These are phyloP conservation scores for Heteromormyrus szaboi DNA, from an alignment of 2,797 vertebrate species.

Conservation along the genomic window DNA sequence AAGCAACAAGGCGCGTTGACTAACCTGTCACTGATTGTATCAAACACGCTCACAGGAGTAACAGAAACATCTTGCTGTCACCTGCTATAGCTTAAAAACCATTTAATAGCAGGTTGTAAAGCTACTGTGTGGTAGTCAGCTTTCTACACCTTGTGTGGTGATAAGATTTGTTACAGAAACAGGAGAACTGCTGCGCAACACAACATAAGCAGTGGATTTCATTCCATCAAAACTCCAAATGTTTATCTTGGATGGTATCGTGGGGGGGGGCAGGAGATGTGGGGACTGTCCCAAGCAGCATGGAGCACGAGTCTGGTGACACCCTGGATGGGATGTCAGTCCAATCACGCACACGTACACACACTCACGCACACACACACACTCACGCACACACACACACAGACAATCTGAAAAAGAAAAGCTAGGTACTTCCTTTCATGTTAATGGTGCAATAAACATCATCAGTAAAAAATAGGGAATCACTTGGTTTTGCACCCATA, in stretches of 20 bases:
- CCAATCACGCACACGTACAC: neutral
- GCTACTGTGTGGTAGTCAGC: neutral
- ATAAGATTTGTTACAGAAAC: neutral
- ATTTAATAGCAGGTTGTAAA: neutral
- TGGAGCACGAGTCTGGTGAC: neutral
- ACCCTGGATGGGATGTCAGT: neutral
- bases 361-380: too few relatives aligned
- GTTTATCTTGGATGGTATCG: neutral
- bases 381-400: too few relatives aligned
- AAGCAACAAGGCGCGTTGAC: slow-evolving; percentile 54
- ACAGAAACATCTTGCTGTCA: neutral
- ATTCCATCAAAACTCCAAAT: neutral
- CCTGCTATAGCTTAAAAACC: neutral
- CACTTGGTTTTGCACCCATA: neutral
- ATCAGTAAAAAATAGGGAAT: neutral
- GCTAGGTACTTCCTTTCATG: neutral
- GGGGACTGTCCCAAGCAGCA: neutral
- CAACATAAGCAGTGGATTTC: neutral
- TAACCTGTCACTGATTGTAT: slow-evolving; percentile 55
- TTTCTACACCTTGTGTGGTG: neutral
- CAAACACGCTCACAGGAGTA: slow-evolving; percentile 31
- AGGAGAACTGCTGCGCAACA: neutral
- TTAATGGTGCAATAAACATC: neutral
- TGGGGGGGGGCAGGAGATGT: neutral
- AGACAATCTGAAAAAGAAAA: too few relatives aligned